Percentiles rank a stretch among this genome's conserved stretches.
These are phyloP conservation scores for Copidosoma floridanum DNA, from an alignment of 1,140 invertebrate species.

Conservation along the genomic window DNA sequence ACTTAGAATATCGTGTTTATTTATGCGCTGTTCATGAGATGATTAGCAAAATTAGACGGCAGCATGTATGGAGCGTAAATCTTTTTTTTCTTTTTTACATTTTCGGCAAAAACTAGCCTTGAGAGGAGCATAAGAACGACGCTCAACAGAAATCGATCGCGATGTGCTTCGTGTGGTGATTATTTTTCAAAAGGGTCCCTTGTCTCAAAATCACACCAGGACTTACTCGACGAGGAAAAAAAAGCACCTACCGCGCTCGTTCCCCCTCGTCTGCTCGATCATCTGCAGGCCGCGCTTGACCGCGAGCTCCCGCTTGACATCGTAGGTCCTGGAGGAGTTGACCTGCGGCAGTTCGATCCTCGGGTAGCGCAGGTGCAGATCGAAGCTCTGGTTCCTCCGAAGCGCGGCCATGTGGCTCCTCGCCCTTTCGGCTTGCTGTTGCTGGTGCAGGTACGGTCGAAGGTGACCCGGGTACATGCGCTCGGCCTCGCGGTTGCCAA, in stretches of 20 bases:
- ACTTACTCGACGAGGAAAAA: no score
- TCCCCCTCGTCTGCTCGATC: constrained; percentile 6
- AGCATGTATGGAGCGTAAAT: no score
- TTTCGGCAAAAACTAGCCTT: no score
- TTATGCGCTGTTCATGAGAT: no score
- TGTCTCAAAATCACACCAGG: no score
- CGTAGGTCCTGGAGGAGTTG: constrained; percentile 42
- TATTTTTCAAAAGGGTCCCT: no score
- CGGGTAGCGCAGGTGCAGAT: constrained; percentile 38
- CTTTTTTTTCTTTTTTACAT: no score
- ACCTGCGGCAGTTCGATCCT: constrained; percentile 18
- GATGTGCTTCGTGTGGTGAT: no score
- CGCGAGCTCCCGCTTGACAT: constrained; percentile 37
- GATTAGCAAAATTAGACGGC: no score
- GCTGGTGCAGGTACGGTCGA: not conserved
- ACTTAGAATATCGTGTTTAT: no score
- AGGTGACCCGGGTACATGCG: constrained; percentile 19
- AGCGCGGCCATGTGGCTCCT: constrained; percentile 14
- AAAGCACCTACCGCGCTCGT: not conserved
- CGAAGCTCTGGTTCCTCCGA: constrained; percentile 50
- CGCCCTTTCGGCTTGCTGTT: not conserved
- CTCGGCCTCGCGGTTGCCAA: constrained; percentile 25
- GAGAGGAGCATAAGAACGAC: no score
- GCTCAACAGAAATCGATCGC: no score
- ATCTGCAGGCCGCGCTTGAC: constrained; percentile 1